phyloP scores from a whole-genome alignment of 2,888 invertebrate species.

The Leptothorax acervorum region DNA sequence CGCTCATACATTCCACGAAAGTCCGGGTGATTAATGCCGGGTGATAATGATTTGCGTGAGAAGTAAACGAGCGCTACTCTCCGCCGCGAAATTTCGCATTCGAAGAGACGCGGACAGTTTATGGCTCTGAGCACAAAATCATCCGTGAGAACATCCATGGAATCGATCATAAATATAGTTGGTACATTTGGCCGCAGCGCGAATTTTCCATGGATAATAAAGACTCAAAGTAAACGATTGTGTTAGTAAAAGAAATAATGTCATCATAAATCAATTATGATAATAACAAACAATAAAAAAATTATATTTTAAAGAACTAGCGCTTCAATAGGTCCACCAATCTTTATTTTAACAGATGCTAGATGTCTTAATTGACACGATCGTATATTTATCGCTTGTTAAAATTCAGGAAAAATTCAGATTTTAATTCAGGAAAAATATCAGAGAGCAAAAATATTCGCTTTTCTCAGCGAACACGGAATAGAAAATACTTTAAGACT shows the following conservation, averaged over 20 bases:
- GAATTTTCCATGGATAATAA: not conserved
- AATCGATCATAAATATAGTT: constrained; percentile 13
- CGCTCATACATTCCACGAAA: constrained; percentile 11
- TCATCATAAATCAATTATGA: not conserved
- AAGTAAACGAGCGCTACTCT: constrained; percentile 45
- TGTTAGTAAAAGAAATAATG: not conserved
- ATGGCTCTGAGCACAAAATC: not conserved
- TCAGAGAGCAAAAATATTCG: not conserved
- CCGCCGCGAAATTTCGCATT: constrained; percentile 1
- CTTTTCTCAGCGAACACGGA: constrained; percentile 25
- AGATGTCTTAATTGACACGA: not conserved
- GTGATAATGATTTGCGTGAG: constrained; percentile 58
- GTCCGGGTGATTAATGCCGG: constrained; percentile 56
- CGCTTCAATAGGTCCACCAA: not conserved
- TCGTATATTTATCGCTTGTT: not conserved
- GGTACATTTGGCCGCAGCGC: not conserved
- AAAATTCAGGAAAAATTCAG: not conserved
- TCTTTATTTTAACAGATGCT: not conserved
- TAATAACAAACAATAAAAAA: not conserved
- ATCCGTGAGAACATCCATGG: constrained; percentile 31
- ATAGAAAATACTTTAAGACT: constrained; percentile 54
- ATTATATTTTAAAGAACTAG: not conserved
- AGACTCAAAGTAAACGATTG: not conserved
- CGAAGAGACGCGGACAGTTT: constrained; percentile 16
- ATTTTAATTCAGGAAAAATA: not conserved